phyloP scores from a whole-genome alignment of 2,888 invertebrate species.

The Bugula neritina region DNA sequence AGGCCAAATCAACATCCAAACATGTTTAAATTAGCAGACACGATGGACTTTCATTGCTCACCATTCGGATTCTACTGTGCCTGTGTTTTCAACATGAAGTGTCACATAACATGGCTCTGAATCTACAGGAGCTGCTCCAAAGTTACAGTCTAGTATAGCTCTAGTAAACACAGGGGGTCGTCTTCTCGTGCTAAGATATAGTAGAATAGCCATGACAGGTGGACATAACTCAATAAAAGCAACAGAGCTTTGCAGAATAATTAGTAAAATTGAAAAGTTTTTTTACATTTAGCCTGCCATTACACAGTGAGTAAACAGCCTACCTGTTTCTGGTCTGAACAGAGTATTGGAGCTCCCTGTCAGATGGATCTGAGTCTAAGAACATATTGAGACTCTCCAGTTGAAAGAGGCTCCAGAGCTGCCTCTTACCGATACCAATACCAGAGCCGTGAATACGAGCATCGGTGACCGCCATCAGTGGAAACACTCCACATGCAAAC shows the following conservation, averaged over 20 bases:
- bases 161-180: constrained; percentile 44
- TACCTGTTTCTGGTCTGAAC: constrained; percentile 45
- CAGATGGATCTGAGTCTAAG: constrained; percentile 48
- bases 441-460: constrained; percentile 48
- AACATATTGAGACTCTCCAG: constrained; percentile 50
- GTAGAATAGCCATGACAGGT: no score
- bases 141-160: constrained; percentile 51
- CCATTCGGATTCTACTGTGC: constrained; percentile 50
- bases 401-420: constrained; percentile 49
- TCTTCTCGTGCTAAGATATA: constrained; percentile 38
- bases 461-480: constrained; percentile 47
- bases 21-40: no score
- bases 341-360: constrained; percentile 45
- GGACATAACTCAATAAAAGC: no score
- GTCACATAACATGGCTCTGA: constrained; percentile 47
- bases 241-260: no score
- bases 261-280: constrained; percentile 3
- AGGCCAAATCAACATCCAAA: no score
- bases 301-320: no score
- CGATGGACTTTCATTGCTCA: no score
- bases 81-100: constrained; percentile 50
- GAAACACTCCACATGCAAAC: constrained; percentile 50
- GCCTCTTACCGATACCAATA: constrained; percentile 49
- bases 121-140: constrained; percentile 50
- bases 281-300: neutral